phyloP scores from a whole-genome alignment of 2,888 invertebrate species.

The Busseola fusca region DNA sequence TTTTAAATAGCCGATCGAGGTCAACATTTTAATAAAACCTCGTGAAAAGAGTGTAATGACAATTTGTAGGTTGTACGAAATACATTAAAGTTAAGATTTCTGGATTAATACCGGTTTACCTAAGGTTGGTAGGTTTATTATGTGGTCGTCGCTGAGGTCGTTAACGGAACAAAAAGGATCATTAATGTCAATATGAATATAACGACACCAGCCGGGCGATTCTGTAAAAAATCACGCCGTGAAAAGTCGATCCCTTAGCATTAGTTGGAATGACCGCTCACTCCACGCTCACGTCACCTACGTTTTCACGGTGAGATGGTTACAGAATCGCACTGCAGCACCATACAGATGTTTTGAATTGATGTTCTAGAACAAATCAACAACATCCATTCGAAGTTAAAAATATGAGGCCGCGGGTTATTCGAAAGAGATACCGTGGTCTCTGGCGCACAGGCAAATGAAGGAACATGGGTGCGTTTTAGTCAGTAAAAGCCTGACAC shows the following conservation, averaged over 20 bases:
- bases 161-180: neutral
- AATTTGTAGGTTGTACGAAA: slow-evolving; percentile 21
- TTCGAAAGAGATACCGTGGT: no score
- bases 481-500: no score
- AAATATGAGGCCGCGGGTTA: no score
- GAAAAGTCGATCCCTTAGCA: no score
- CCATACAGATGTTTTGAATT: neutral
- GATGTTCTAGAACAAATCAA: neutral
- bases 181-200: neutral
- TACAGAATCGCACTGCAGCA: no score
- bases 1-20: slow-evolving; percentile 45
- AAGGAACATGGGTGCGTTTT: no score
- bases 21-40: slow-evolving; percentile 41
- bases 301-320: no score
- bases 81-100: slow-evolving; percentile 29
- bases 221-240: no score
- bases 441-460: no score
- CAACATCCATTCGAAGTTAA: neutral
- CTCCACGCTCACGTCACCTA: no score
- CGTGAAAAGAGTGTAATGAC: slow-evolving; percentile 25
- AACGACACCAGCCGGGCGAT: no score
- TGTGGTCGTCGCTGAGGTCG: slow-evolving; percentile 1
- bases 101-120: slow-evolving; percentile 41
- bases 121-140: slow-evolving; percentile 14
- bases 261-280: no score